These are phyloP conservation scores for Melanostoma scalare DNA, from an alignment of 2,888 invertebrate species.

Conservation along the genomic window DNA sequence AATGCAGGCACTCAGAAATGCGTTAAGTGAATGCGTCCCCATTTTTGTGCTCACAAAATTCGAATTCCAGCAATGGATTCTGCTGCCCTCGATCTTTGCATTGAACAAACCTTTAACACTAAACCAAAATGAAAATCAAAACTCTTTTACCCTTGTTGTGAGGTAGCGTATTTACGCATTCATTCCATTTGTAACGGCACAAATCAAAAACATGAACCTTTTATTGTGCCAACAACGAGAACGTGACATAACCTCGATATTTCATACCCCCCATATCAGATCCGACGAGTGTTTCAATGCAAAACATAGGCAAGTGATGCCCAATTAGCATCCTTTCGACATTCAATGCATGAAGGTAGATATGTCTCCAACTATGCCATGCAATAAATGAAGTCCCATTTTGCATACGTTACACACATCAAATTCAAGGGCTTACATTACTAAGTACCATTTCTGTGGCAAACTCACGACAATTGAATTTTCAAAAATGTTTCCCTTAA, in stretches of 20 bases:
- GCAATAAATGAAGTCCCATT: constrained; percentile 32
- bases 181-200: constrained; percentile 14
- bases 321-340: constrained; percentile 61
- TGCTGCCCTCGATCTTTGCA: constrained; percentile 49
- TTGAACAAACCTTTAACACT: constrained; percentile 44
- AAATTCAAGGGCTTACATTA: constrained; percentile 67
- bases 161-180: constrained; percentile 60
- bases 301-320: constrained; percentile 44
- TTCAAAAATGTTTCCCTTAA: constrained; percentile 56
- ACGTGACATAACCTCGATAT: constrained; percentile 71
- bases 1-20: constrained; percentile 6
- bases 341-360: background rate
- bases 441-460: constrained; percentile 70
- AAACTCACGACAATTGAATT: constrained; percentile 71
- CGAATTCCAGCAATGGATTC: constrained; percentile 41
- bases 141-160: constrained; percentile 20
- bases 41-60: background rate
- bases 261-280: constrained; percentile 18
- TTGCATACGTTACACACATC: constrained; percentile 30
- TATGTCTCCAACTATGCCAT: constrained; percentile 10
- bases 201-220: constrained; percentile 51
- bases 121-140: constrained; percentile 9
- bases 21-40: constrained; percentile 42
- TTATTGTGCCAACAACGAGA: constrained; percentile 64
- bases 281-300: constrained; percentile 41